These are phyloP conservation scores for Elanus axillaris DNA, from an alignment of 2,113 vertebrate species.

Conservation along the genomic window DNA sequence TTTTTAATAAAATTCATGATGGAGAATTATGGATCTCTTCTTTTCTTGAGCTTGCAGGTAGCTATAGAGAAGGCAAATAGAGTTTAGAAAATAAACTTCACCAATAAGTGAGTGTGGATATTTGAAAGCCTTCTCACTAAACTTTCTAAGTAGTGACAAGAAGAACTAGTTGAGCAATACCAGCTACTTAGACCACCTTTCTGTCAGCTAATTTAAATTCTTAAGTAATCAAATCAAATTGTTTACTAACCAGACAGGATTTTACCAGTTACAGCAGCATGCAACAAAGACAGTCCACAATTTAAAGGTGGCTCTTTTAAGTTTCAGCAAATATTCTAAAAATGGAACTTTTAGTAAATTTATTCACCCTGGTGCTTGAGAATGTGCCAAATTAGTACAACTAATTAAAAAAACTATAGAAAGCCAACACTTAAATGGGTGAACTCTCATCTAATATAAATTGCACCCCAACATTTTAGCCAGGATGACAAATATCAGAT, in stretches of 20 bases:
- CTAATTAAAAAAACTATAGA: neutral
- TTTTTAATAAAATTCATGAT: neutral
- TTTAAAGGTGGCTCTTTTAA: neutral
- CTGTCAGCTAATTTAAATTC: neutral
- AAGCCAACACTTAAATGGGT: neutral
- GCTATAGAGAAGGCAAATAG: neutral
- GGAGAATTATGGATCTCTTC: neutral
- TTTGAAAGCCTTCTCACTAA: neutral
- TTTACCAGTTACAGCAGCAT: neutral
- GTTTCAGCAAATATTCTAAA: neutral
- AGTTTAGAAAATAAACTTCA: neutral
- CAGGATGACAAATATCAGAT: neutral
- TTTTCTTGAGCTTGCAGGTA: neutral
- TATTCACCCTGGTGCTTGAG: neutral
- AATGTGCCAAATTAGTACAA: neutral
- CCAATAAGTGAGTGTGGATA: neutral
- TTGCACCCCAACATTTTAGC: neutral
- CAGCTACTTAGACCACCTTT: neutral
- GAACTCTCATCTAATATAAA: neutral
- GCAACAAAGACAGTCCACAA: neutral
- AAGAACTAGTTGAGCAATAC: neutral
- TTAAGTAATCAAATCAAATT: neutral
- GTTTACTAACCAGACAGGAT: neutral
- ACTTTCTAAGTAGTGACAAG: neutral
- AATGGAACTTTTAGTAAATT: neutral